Percentiles rank a stretch among this genome's conserved stretches.
phyloP scores from a whole-genome alignment of 2,888 invertebrate genomes.

The Acanthosepion pharaonis region DNA sequence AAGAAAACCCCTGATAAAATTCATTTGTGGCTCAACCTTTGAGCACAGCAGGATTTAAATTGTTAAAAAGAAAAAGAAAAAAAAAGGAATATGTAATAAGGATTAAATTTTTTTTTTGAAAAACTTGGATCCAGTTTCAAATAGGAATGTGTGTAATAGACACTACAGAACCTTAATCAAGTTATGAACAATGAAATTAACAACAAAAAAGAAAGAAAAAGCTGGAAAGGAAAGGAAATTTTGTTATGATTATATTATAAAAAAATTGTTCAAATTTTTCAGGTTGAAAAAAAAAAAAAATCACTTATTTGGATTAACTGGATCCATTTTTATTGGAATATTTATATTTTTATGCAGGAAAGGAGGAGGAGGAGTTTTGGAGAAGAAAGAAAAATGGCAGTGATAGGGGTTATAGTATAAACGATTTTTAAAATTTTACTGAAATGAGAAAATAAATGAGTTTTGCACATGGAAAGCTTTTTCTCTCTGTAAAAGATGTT shows the following conservation, averaged over 20 bases:
- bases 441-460: neutral
- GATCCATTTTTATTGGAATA: neutral
- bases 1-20: neutral
- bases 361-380: neutral
- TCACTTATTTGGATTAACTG: conserved; percentile 4
- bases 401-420: neutral
- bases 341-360: neutral
- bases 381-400: neutral
- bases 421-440: neutral
- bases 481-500: neutral
- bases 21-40: conserved; percentile 1
- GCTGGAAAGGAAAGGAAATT: neutral
- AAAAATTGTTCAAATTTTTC: neutral
- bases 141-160: neutral
- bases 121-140: neutral
- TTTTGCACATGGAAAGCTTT: neutral
- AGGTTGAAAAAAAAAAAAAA: neutral
- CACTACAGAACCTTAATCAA: neutral
- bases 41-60: neutral
- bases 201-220: neutral
- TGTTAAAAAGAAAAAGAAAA: neutral
- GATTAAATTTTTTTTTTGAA: neutral
- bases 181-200: neutral
- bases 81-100: neutral
- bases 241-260: neutral